Base-by-base conservation (phyloP, 2,113 vertebrate genomes). In the Eptesicus fuscus region DNA sequence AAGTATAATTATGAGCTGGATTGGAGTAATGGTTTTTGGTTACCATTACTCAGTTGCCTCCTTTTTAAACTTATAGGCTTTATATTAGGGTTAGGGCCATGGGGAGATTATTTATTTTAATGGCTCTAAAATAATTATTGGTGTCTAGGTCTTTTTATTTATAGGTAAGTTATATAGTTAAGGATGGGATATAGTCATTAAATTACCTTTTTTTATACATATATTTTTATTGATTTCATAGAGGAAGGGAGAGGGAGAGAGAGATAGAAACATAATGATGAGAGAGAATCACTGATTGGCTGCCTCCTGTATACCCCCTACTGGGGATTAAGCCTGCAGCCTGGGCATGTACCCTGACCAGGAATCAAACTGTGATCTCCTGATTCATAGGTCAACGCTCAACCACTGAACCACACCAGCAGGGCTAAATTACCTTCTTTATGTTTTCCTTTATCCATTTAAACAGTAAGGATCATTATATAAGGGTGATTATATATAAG, bases 401-500 rank as follows among this genome's bases (percentile, higher is more conserved):
- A 61, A 11, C 59, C 59, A 61, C 59, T 11, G 10, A 61, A 61
- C 25, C 59, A 61, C 23, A 61, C 59, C 23, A 28, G 59, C 59
- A 4, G 59, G 9, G 59, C 59, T 61, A 61, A 61, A 4, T 69
- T 35, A 69, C 12, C 56, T 83, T 84, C 16, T 80, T 82, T 63
- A n/a, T 83, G 35, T 93, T 95, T 94, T 28, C 56, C 13, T 95
- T 94, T 88, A 49, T 35, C 18, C 51, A 73, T 88, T 93, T 82
- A 80, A 95, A 84, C 14, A 74, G 63, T 91, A 78, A 77, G n/a
- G 32, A 51, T 83, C 9, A 47, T 67, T 22, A 18, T 70, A 14
- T 83, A 74, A 86, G 37, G 6, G 53, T 65, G 22, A 42, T 88
- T 90, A 77, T 80, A 51, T 93, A 44, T 93, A 79, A 70, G 14